Conservation (phyloP, 1,140 invertebrate species). For the Wasmannia auropunctata region DNA sequence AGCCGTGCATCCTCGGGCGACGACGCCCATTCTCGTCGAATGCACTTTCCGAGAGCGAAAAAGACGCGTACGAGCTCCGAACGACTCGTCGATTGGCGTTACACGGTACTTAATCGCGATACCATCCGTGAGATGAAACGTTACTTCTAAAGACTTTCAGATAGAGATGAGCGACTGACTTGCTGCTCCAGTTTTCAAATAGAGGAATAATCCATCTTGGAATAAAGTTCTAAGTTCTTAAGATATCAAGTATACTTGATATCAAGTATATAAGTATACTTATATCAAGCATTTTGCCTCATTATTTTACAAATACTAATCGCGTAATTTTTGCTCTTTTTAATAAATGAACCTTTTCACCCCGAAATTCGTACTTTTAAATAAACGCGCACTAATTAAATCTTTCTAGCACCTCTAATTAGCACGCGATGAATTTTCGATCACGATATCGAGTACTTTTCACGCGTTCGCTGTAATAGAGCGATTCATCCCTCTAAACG, state of each 20-base stretch:
- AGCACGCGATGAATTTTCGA: not conserved
- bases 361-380: not conserved
- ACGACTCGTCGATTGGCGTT: not conserved
- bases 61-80: not conserved
- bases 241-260: too few relatives aligned
- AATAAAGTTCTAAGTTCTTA: not conserved
- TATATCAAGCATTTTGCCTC: not conserved
- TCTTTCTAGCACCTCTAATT: not conserved
- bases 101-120: conserved; percentile 2
- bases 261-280: too few relatives aligned
- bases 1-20: conserved; percentile 51
- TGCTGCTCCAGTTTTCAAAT: not conserved
- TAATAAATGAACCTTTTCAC: not conserved
- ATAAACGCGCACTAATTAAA: not conserved
- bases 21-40: conserved; percentile 67
- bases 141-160: not conserved
- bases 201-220: not conserved
- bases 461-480: not conserved
- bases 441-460: not conserved
- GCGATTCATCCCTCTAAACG: conserved; percentile 70
- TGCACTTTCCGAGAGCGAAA: conserved; percentile 13
- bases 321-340: not conserved
- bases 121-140: not conserved
- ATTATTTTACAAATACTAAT: not conserved
- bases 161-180: not conserved